Evolutionary conservation across 1,140 invertebrate species (phyloP).

Genomic region (Tribolium castaneum): DNA sequence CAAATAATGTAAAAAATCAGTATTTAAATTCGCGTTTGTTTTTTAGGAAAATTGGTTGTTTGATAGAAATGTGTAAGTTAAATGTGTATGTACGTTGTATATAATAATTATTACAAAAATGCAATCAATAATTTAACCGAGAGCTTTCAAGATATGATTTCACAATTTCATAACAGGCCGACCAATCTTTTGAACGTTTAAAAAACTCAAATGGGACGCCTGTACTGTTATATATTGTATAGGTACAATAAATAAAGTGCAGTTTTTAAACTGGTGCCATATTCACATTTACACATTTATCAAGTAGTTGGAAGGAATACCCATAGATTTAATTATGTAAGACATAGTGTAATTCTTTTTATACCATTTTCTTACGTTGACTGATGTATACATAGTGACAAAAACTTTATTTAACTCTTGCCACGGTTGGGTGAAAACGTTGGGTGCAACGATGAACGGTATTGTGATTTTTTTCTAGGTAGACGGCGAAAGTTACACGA

Average conservation of each 20-base stretch:
- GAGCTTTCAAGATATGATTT: conserved; percentile 53
- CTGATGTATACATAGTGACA: conserved; percentile 46
- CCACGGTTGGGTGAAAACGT: conserved; percentile 15
- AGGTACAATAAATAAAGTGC: conserved; percentile 50
- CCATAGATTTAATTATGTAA: conserved; percentile 45
- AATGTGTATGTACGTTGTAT: conserved; percentile 46
- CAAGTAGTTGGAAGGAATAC: conserved; percentile 44
- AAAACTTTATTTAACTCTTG: conserved; percentile 38
- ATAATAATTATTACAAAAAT: conserved; percentile 43
- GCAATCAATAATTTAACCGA: conserved; percentile 43
- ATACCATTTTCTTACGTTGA: conserved; percentile 51
- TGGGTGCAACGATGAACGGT: conserved; percentile 38
- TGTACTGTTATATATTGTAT: conserved; percentile 50
- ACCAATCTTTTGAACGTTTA: neutral
- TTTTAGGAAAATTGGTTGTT: conserved; percentile 44
- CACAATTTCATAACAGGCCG: conserved; percentile 37
- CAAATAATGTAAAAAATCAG: conserved; percentile 49
- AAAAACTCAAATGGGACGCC: conserved; percentile 37
- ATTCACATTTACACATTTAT: conserved; percentile 49
- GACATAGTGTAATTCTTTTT: conserved; percentile 53
- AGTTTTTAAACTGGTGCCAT: conserved; percentile 55
- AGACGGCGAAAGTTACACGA: conserved; percentile 24
- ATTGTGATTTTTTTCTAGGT: conserved; percentile 33
- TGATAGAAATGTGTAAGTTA: conserved; percentile 47
- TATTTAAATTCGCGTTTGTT: conserved; percentile 42